Base-by-base conservation (phyloP, 2,797 vertebrate genomes). In the Prunella strophiata region DNA sequence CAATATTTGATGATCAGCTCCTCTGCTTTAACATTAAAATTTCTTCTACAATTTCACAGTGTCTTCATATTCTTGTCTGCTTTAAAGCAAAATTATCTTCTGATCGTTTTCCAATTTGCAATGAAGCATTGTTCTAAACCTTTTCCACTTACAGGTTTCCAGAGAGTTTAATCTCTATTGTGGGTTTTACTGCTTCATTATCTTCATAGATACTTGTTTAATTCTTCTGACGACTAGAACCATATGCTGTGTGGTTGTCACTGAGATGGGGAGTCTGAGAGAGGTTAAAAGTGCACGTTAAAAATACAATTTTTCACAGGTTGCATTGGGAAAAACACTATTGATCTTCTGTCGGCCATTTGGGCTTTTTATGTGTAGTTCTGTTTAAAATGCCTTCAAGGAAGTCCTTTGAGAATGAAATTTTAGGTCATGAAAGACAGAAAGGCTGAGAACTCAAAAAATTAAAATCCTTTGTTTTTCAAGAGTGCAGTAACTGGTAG, bases 271-370 rank as follows among this genome's bases (percentile, higher is more conserved):
- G 76, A 94, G 63, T 45, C 73, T 72, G 76, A 73, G 48, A 75
- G 54, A 90, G 51, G 83, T 90, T 84, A 88, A 76, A 88, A 88
- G 95, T 93, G 63, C 80, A 73, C 0, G 0, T 81, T 88, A 93
- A 94, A 94, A 91, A 67, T 67, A 66, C 58, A 36, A 4, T 90
- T 93, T 94, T 93, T 55, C 87, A 91, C 29, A 50, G 83, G 76
- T 88, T 75, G 87, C 52, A 23, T 3, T 88, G 73, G 82, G 67
- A 88, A 88, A 94, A 91, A 43, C 5, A 11, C 38, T 79, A 61
- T 55, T 89, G 94, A 93, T 73, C 34, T 96, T 86, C 73, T 55
- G 62, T 86, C 1, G 1, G 66, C 62, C 70, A 57, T 93, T 96
- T 83, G 82, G 72, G 43, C 50, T 75, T 88, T 94, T 92, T 67